Percentiles rank a stretch among this genome's conserved stretches.
These are phyloP conservation scores for Microtus californicus DNA, from an alignment of 2,797 vertebrate genomes.

Conservation along the genomic window DNA sequence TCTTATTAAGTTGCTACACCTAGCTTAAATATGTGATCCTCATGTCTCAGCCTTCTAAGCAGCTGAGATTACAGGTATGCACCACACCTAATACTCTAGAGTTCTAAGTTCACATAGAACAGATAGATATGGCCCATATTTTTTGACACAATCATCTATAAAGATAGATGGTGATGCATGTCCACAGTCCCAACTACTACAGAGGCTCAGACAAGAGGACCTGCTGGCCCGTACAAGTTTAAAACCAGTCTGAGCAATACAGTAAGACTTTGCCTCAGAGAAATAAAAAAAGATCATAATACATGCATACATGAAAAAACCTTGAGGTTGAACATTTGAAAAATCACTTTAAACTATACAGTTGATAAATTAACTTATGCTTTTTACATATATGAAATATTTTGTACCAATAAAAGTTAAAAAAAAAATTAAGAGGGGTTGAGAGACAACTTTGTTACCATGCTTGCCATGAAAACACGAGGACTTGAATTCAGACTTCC, in stretches of 20 bases:
- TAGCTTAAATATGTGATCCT: not conserved
- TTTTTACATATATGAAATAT: constrained; percentile 15
- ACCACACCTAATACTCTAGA: not conserved
- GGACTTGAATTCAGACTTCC: not conserved
- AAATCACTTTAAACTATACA: constrained; percentile 52
- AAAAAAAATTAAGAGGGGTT: not conserved
- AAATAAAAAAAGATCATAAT: not conserved
- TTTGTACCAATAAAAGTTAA: not conserved
- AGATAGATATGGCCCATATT: not conserved
- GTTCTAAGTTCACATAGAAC: constrained; percentile 44
- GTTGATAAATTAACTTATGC: not conserved
- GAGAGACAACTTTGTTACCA: not conserved
- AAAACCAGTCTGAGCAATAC: not conserved
- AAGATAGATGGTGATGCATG: not conserved
- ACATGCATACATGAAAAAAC: not conserved
- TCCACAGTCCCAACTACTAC: not conserved
- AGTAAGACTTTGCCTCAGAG: not conserved
- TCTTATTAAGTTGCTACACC: not conserved
- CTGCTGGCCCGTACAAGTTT: not conserved
- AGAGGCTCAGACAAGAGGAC: not conserved
- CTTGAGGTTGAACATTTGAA: constrained; percentile 15
- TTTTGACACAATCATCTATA: constrained; percentile 34
- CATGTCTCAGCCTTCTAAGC: not conserved
- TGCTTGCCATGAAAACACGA: not conserved
- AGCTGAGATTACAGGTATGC: not conserved